phyloP scores from a whole-genome alignment of 2,888 invertebrate genomes.

The Julus scanicus region DNA sequence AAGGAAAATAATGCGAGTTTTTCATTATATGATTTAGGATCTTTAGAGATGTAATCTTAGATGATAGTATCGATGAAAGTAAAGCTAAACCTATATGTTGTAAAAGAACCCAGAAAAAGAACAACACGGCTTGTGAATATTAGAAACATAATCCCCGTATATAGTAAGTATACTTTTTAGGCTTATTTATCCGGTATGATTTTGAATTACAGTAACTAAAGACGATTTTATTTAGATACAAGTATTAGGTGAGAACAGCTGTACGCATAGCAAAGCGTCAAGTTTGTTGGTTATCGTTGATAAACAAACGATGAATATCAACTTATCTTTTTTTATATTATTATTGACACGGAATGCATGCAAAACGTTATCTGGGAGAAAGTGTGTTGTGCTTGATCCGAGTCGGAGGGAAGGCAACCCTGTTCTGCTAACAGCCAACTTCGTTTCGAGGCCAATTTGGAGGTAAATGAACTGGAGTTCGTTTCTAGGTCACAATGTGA shows the following conservation, averaged over 20 bases:
- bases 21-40: no score
- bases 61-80: no score
- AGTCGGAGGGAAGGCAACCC: neutral
- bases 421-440: neutral
- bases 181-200: no score
- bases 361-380: neutral
- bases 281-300: neutral
- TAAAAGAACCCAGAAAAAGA: no score
- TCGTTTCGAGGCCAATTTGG: slow-evolving; percentile 27
- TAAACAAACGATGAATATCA: slow-evolving; percentile 42
- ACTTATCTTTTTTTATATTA: neutral
- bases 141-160: no score
- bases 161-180: no score
- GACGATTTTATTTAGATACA: neutral
- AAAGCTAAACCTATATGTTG: no score
- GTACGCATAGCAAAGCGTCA: neutral
- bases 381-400: slow-evolving; percentile 4
- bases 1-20: no score
- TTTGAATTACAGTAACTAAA: no score
- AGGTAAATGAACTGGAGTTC: slow-evolving; percentile 47
- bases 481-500: slow-evolving; percentile 45
- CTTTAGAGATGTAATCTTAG: no score
- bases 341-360: neutral
- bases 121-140: no score
- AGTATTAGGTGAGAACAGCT: neutral